phyloP scores from a whole-genome alignment of 2,888 invertebrate species.

The Unio delphinus region DNA sequence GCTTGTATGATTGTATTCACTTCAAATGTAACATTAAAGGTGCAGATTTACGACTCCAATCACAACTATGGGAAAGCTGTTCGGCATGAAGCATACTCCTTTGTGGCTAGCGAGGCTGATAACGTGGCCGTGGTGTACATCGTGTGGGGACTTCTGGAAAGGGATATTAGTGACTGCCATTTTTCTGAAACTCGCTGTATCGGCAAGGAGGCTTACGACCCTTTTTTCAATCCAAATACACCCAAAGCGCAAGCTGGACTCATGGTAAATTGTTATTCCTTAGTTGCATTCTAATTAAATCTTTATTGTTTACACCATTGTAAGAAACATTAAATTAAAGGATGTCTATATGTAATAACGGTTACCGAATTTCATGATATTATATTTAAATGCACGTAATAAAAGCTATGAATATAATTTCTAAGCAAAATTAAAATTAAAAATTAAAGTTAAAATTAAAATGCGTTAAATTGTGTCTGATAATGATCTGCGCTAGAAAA shows the following conservation, averaged over 20 bases:
- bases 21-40: constrained; percentile 28
- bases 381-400: no score
- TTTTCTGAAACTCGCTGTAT: constrained; percentile 54
- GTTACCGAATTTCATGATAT: no score
- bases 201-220: constrained; percentile 52
- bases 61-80: constrained; percentile 52
- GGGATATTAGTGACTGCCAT: constrained; percentile 56
- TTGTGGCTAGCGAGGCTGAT: constrained; percentile 37
- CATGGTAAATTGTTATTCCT: constrained; percentile 34
- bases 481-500: no score
- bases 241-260: constrained; percentile 53
- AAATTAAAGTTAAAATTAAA: no score
- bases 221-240: constrained; percentile 54
- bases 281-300: not conserved
- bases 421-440: no score
- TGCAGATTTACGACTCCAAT: constrained; percentile 46
- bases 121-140: constrained; percentile 41
- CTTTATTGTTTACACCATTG: no score
- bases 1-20: no score
- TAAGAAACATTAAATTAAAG: no score
- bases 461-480: no score
- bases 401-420: no score
- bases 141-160: constrained; percentile 57
- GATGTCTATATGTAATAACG: no score
- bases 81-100: constrained; percentile 35